Percentiles rank a stretch among this genome's conserved stretches.
These are phyloP conservation scores for Pollenia labialis DNA, from an alignment of 2,888 invertebrate genomes.

Conservation along the genomic window DNA sequence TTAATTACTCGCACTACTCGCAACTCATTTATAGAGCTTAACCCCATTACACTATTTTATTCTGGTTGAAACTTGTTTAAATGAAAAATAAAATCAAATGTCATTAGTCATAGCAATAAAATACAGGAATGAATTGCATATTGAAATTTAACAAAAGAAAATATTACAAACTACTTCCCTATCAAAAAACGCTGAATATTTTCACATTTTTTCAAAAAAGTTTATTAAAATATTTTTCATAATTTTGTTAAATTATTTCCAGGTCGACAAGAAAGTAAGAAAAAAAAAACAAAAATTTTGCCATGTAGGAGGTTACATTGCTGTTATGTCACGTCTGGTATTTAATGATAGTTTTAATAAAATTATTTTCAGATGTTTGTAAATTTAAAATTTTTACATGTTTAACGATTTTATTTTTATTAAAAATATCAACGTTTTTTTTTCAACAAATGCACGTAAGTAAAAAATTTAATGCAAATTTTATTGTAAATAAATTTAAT, in stretches of 20 bases:
- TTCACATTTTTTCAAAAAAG: slow-evolving; percentile 1
- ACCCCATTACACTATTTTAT: too few species aligned
- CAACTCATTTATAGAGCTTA: too few species aligned
- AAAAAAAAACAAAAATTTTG: slow-evolving; percentile 11
- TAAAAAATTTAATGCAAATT: slow-evolving; percentile 41
- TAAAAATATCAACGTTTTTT: slow-evolving; percentile 17
- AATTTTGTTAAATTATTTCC: slow-evolving; percentile 41
- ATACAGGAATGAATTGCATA: neutral
- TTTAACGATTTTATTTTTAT: slow-evolving; percentile 46
- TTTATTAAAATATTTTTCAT: slow-evolving; percentile 49
- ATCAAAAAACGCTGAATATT: neutral
- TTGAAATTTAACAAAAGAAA: neutral
- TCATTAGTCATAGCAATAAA: neutral
- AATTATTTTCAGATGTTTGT: slow-evolving; percentile 31
- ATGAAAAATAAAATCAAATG: neutral
- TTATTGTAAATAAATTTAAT: slow-evolving; percentile 27
- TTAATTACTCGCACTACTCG: too few species aligned
- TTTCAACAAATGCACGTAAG: neutral
- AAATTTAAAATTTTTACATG: slow-evolving; percentile 59
- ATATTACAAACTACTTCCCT: neutral
- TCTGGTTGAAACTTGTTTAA: too few species aligned
- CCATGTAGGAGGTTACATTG: slow-evolving; percentile 54
- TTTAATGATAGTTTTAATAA: slow-evolving; percentile 63
- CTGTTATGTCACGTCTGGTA: slow-evolving; percentile 66
- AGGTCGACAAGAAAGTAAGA: slow-evolving; percentile 36